Percentiles rank a stretch among this genome's conserved stretches.
phyloP scores from a whole-genome alignment of 2,888 invertebrate genomes.

The Cybosia mesomella region DNA sequence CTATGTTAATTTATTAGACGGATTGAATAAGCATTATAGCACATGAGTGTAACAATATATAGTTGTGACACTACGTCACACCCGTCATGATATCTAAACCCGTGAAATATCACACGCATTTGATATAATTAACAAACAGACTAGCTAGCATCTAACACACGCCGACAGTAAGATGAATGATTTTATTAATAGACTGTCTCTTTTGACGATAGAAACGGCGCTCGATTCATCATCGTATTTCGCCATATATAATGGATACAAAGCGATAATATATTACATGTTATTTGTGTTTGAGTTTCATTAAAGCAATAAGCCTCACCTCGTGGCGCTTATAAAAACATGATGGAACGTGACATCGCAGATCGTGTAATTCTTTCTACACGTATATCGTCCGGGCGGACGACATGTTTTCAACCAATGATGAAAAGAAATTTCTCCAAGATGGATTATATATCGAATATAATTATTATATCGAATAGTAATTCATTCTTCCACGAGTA shows the following conservation, averaged over 20 bases:
- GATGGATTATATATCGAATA: no score
- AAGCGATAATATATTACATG: slow-evolving; percentile 6
- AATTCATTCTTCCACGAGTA: background rate
- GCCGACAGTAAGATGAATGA: slow-evolving; percentile 9
- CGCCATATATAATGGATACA: slow-evolving; percentile 12
- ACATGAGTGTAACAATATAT: background rate
- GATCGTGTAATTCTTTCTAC: background rate
- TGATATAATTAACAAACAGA: background rate
- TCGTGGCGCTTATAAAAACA: background rate
- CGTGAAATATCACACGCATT: slow-evolving; percentile 1
- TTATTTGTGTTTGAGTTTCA: slow-evolving; percentile 17
- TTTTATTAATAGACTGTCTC: background rate
- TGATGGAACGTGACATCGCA: no score
- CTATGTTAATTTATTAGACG: background rate
- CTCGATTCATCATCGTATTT: slow-evolving; percentile 1
- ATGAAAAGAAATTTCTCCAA: no score
- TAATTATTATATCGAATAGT: no score
- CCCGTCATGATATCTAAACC: background rate
- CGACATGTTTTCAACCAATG: background rate
- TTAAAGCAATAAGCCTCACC: slow-evolving; percentile 7
- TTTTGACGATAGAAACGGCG: background rate
- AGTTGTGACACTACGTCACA: background rate
- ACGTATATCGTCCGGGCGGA: background rate
- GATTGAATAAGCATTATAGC: background rate
- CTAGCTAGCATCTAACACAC: background rate